A percentile compares a stretch with the other conserved stretches of the same genome.
phyloP scores from a whole-genome alignment of 2,797 vertebrate species.

The Ataeniobius toweri region DNA sequence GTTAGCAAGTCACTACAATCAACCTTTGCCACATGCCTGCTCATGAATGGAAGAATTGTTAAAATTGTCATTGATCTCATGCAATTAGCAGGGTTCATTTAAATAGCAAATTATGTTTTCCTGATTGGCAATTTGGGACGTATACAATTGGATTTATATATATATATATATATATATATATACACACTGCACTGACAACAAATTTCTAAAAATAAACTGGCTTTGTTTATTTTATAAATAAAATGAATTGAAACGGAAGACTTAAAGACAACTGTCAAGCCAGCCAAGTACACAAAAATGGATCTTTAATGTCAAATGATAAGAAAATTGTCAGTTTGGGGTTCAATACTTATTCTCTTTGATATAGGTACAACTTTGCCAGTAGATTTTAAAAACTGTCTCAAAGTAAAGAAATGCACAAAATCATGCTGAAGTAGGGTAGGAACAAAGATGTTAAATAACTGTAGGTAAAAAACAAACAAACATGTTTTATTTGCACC shows the following conservation, averaged over 20 bases:
- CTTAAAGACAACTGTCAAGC: slow-evolving; percentile 1
- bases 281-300: neutral
- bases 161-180: neutral
- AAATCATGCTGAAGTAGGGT: neutral
- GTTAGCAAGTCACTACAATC: neutral
- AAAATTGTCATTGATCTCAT: neutral
- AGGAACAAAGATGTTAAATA: neutral
- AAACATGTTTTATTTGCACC: neutral
- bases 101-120: neutral
- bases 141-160: neutral
- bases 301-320: neutral
- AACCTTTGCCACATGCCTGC: neutral
- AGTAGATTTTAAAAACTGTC: neutral
- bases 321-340: neutral
- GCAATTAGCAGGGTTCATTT: neutral
- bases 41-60: neutral
- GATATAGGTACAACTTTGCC: neutral
- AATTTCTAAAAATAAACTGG: too few species aligned
- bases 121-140: neutral
- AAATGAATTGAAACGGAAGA: neutral
- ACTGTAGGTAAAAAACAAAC: too few species aligned
- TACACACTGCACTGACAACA: neutral
- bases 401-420: neutral
- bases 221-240: neutral
- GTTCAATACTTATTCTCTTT: neutral